A percentile compares a stretch with the other conserved stretches of the same genome.
Conservation (phyloP, 2,113 vertebrate species). For the Meriones unguiculatus region DNA sequence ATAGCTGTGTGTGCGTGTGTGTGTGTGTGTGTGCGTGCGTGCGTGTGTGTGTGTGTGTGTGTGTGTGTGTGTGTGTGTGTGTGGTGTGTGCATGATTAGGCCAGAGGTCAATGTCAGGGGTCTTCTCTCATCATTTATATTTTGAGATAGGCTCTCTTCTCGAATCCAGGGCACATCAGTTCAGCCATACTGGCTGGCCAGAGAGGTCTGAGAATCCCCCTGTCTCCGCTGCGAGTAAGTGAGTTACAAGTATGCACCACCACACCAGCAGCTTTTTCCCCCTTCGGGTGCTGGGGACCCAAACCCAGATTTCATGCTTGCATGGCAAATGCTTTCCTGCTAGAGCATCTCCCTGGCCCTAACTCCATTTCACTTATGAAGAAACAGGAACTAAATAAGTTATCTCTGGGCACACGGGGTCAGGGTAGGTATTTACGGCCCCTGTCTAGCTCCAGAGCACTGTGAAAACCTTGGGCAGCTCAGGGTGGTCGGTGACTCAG, state of each 20-base stretch:
- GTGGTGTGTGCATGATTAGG: neutral
- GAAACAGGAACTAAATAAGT: constrained; percentile 3
- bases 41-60: neutral
- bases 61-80: fast-evolving
- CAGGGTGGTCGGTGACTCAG: neutral
- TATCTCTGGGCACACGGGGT: neutral
- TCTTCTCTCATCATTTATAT: neutral
- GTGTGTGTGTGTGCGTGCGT: neutral
- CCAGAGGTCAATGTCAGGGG: neutral
- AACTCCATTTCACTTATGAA: neutral
- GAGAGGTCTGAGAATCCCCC: neutral
- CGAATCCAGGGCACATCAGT: neutral
- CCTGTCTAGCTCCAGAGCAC: neutral
- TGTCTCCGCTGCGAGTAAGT: neutral
- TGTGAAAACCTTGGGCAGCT: neutral
- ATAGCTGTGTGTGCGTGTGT: neutral
- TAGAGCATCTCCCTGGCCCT: neutral
- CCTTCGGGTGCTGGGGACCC: neutral
- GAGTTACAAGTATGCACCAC: neutral
- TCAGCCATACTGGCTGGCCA: neutral
- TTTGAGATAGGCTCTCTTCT: neutral
- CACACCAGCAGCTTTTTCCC: neutral
- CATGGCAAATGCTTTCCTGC: neutral
- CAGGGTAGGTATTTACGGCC: neutral
- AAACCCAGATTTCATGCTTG: neutral